These are phyloP conservation scores for Cynodonichthys magdalenae DNA, from an alignment of 2,797 vertebrate species.

Conservation along the genomic window DNA sequence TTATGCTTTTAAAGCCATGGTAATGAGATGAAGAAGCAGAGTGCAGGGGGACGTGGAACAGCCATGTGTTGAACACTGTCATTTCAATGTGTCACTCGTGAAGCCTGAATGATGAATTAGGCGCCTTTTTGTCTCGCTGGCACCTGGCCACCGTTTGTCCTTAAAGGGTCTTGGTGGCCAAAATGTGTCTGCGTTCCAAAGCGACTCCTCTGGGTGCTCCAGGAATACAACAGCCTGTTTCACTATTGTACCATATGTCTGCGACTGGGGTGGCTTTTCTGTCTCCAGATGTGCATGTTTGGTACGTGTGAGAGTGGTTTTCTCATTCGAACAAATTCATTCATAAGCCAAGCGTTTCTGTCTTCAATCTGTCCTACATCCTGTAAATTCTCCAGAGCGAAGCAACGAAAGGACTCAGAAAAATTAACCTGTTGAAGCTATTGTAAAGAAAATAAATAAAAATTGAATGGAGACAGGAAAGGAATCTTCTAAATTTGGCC, in stretches of 20 bases:
- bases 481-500: conserved; percentile 39
- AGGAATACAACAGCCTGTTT: conserved; percentile 5
- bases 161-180: conserved; percentile 63
- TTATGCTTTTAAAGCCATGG: conserved; percentile 51
- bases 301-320: conserved; percentile 21
- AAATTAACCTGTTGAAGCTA: conserved; percentile 27
- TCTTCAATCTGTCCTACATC: conserved; percentile 39
- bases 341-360: conserved; percentile 33
- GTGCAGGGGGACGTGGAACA: neutral
- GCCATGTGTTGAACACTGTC: conserved; percentile 24
- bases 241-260: conserved; percentile 15
- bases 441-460: neutral
- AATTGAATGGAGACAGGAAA: neutral
- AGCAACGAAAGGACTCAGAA: conserved; percentile 11
- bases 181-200: conserved; percentile 39
- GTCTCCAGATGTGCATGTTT: conserved; percentile 57
- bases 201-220: conserved; percentile 28
- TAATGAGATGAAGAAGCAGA: conserved; percentile 19
- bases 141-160: conserved; percentile 67
- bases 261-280: conserved; percentile 1
- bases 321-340: conserved; percentile 42
- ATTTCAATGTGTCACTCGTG: conserved; percentile 44
- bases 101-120: conserved; percentile 45
- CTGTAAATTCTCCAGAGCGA: conserved; percentile 21
- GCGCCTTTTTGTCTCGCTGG: conserved; percentile 57